Evolutionary conservation across 64 coral and sea anemone species (phyloP).

Genomic region (Stichodactyla mertensii): DNA sequence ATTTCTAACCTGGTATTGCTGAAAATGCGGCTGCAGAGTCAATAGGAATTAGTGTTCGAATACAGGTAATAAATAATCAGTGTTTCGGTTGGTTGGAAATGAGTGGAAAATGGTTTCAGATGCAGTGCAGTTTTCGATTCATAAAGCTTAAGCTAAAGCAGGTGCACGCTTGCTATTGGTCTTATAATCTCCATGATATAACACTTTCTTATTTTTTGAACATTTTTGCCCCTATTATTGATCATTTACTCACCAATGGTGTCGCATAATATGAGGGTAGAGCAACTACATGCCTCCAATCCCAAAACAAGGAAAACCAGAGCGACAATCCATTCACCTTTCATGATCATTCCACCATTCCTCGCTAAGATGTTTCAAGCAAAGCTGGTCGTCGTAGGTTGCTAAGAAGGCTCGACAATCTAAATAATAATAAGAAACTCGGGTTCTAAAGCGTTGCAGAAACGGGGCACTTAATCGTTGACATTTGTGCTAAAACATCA

Average conservation of each 20-base stretch:
- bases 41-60: neutral
- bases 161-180: neutral
- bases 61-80: neutral
- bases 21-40: neutral
- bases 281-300: neutral
- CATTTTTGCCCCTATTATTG: neutral
- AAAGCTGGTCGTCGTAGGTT: neutral
- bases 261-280: neutral
- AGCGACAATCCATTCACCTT: neutral
- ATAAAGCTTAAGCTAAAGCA: neutral
- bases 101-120: too few species aligned
- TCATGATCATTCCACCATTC: neutral
- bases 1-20: neutral
- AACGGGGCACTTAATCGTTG: neutral
- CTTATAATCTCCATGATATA: neutral
- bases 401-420: neutral
- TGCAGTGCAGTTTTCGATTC: neutral
- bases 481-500: neutral
- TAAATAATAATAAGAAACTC: neutral
- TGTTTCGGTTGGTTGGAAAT: neutral
- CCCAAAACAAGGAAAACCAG: neutral
- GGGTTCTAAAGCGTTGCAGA: neutral
- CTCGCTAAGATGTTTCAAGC: neutral
- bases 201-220: neutral
- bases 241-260: conserved; percentile 8